Percentiles rank a stretch among this genome's conserved stretches.
These are phyloP conservation scores for Agapornis roseicollis DNA, from an alignment of 2,113 vertebrate species.

Conservation along the genomic window DNA sequence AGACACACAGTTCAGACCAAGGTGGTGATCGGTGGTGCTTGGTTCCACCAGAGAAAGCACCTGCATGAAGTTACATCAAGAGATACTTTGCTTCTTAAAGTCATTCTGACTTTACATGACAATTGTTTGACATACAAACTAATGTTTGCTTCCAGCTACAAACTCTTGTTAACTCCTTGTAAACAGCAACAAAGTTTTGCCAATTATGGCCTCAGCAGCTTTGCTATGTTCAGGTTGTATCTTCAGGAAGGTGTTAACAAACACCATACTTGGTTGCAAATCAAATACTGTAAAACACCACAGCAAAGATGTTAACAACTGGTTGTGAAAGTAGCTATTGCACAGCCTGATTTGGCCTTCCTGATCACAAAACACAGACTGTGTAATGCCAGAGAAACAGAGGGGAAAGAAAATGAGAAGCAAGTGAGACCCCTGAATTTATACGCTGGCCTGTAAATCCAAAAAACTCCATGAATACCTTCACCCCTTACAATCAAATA, in stretches of 20 bases:
- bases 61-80: not conserved
- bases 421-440: not conserved
- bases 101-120: not conserved
- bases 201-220: not conserved
- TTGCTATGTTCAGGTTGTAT: not conserved
- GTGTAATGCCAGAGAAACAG: not conserved
- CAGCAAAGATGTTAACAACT: not conserved
- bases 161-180: not conserved
- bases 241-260: not conserved
- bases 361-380: not conserved
- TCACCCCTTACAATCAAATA: not conserved
- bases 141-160: not conserved
- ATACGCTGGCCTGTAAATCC: not conserved
- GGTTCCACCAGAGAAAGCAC: not conserved
- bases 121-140: not conserved
- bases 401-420: not conserved
- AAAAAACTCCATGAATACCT: not conserved
- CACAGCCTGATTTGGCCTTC: not conserved
- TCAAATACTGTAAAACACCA: not conserved
- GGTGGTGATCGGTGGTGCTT: not conserved
- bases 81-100: not conserved
- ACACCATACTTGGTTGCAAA: not conserved
- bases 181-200: not conserved
- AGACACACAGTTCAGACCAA: not conserved
- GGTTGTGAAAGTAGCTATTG: not conserved